These are phyloP conservation scores for Luffia ferchaultella DNA, from an alignment of 2,888 invertebrate genomes.

Conservation along the genomic window DNA sequence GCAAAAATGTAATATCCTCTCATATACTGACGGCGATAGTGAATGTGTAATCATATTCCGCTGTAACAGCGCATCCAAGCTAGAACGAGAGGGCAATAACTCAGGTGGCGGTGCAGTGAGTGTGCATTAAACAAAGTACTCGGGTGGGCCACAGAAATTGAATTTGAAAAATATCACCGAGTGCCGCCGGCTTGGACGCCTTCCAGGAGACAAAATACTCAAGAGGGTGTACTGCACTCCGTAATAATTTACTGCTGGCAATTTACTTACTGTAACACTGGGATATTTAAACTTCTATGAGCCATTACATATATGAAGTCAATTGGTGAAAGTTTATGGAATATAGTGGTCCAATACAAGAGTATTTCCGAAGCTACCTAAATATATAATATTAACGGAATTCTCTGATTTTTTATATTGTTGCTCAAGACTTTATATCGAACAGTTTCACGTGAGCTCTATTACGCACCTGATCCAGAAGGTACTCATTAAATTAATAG, in stretches of 20 bases:
- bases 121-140: conserved; percentile 18
- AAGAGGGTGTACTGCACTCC: background rate
- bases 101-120: conserved; percentile 6
- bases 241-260: background rate
- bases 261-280: too few species aligned
- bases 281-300: too few species aligned
- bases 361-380: too few species aligned
- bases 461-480: conserved; percentile 13
- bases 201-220: conserved; percentile 13
- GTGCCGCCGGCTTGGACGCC: conserved; percentile 12
- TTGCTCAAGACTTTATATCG: too few species aligned
- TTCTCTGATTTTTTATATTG: too few species aligned
- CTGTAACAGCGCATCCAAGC: background rate
- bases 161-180: conserved; percentile 18
- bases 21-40: too few species aligned
- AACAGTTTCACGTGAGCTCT: conserved; percentile 15
- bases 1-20: too few species aligned
- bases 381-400: too few species aligned
- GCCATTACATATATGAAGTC: too few species aligned
- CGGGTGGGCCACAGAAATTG: conserved; percentile 12
- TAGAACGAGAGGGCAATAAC: background rate
- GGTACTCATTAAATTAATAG: conserved; percentile 13
- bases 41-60: background rate
- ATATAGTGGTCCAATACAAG: too few species aligned
- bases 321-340: too few species aligned